Evolutionary conservation across 1,140 invertebrate genomes (phyloP).

Genomic region (Scaptomyza pallida): DNA sequence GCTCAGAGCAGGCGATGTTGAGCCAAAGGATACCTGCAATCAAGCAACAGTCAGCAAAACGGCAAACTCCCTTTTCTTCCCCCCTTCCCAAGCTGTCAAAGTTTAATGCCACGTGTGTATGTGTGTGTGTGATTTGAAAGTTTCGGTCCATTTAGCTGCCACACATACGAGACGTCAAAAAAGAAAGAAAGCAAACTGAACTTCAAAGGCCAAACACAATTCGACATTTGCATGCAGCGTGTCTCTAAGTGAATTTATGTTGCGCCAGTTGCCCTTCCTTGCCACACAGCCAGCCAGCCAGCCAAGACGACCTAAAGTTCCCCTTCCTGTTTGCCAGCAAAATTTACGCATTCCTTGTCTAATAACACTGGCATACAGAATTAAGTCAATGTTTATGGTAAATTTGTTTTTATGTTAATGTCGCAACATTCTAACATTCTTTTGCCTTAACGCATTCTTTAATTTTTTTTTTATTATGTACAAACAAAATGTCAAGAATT

Average conservation of each 20-base stretch:
- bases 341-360: constrained; percentile 15
- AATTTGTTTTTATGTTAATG: neutral
- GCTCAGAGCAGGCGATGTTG: constrained; percentile 92
- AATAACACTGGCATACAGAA: constrained; percentile 1
- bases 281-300: no score
- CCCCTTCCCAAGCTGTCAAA: neutral
- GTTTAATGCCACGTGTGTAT: constrained; percentile 4
- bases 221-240: constrained; percentile 45
- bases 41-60: constrained; percentile 7
- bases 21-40: constrained; percentile 92
- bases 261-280: neutral
- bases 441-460: neutral
- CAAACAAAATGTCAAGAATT: neutral
- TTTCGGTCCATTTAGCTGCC: constrained; percentile 52
- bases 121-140: constrained; percentile 19
- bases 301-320: neutral
- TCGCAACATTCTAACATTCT: neutral
- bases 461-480: neutral
- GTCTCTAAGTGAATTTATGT: constrained; percentile 66
- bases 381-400: neutral
- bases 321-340: neutral
- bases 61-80: neutral
- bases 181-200: constrained; percentile 38
- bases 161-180: constrained; percentile 19
- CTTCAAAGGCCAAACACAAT: constrained; percentile 62